Percentiles rank a stretch among this genome's conserved stretches.
Evolutionary conservation across 2,888 invertebrate species (phyloP).

Genomic region (Latheticus oryzae): DNA sequence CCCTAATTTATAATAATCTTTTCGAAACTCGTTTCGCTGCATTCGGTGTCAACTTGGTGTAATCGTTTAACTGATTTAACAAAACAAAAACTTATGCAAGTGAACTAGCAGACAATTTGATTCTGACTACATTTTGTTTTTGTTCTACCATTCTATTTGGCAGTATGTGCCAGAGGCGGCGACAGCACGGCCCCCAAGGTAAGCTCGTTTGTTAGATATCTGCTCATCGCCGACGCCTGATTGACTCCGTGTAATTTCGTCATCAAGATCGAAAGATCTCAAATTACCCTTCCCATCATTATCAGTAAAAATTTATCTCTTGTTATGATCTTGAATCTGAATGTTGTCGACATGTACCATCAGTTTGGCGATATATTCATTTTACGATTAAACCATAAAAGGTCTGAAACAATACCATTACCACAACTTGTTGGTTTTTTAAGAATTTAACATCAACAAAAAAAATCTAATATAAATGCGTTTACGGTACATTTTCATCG

Average conservation of each 20-base stretch:
- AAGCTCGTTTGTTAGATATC: constrained; percentile 40
- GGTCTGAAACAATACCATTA: constrained; percentile 29
- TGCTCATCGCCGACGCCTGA: constrained; percentile 39
- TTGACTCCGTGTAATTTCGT: constrained; percentile 40
- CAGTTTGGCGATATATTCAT: constrained; percentile 38
- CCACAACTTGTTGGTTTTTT: constrained; percentile 17
- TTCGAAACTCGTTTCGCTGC: too few relatives aligned
- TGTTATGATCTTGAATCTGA: constrained; percentile 34
- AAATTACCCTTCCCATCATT: constrained; percentile 40
- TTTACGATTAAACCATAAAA: constrained; percentile 25
- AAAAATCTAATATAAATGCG: constrained; percentile 14
- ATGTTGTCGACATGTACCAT: constrained; percentile 27
- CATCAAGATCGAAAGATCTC: constrained; percentile 41
- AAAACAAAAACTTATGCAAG: too few relatives aligned
- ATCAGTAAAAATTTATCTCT: constrained; percentile 36
- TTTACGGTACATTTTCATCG: constrained; percentile 33
- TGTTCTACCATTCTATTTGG: too few relatives aligned
- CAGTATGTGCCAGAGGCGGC: too few relatives aligned
- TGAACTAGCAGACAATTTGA: too few relatives aligned
- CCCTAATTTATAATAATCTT: too few relatives aligned
- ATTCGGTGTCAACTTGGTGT: too few relatives aligned
- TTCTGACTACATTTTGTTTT: too few relatives aligned
- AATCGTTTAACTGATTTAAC: too few relatives aligned
- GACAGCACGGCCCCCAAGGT: constrained; percentile 38
- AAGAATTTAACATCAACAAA: neutral